Percentiles rank a stretch among this genome's conserved stretches.
Conservation (phyloP, 2,888 invertebrate species). For the Stictocephala bisonia region DNA sequence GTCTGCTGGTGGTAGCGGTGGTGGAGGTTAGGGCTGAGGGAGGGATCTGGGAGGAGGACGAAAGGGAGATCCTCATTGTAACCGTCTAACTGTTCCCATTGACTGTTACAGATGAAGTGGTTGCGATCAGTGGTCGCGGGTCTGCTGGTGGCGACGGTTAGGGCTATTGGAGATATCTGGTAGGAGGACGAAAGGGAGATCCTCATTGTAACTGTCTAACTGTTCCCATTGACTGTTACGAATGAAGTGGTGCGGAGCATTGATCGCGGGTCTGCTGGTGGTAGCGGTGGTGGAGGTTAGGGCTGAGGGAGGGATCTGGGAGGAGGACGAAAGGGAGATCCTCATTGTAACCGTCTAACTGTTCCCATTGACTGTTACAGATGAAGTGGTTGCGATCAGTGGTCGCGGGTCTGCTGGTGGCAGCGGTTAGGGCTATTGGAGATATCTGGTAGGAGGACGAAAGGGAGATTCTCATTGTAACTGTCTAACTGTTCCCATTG, state of each 20-base stretch:
- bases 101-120: slow-evolving; percentile 57
- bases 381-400: slow-evolving; percentile 56
- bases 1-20: slow-evolving; percentile 64
- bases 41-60: slow-evolving; percentile 83
- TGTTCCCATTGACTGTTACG: too few species aligned
- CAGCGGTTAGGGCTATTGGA: slow-evolving; percentile 70
- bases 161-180: slow-evolving; percentile 78
- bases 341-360: too few species aligned
- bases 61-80: slow-evolving; percentile 83
- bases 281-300: slow-evolving; percentile 67
- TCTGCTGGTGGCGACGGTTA: slow-evolving; percentile 65
- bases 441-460: slow-evolving; percentile 85
- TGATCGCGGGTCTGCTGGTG: slow-evolving; percentile 61
- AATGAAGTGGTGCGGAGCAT: slow-evolving; percentile 57
- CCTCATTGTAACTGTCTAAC: too few species aligned
- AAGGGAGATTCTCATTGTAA: slow-evolving; percentile 82
- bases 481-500: too few species aligned
- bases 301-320: slow-evolving; percentile 79
- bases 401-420: slow-evolving; percentile 62
- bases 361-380: too few species aligned
- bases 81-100: too few species aligned
- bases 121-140: slow-evolving; percentile 51
- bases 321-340: slow-evolving; percentile 83
- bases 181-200: slow-evolving; percentile 85
- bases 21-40: slow-evolving; percentile 71